Base-by-base conservation (phyloP, 2,888 invertebrate genomes). In the Gymnosoma rotundatum region DNA sequence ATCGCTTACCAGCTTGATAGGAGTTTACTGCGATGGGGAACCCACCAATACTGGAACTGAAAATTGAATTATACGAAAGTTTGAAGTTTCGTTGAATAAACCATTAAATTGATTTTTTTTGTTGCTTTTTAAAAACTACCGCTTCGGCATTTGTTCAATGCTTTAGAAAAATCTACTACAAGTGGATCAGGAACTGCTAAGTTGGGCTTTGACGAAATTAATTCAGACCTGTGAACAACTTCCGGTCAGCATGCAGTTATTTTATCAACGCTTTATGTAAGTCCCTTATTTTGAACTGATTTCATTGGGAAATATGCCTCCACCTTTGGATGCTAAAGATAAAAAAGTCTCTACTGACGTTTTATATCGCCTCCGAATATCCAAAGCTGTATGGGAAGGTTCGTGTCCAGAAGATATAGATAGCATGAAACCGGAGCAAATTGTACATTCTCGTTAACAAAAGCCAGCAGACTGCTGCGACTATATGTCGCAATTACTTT, bases 21-120 rank as follows among this genome's bases (percentile, higher is more conserved):
- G 48, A 50, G 58, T 78, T 61, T 69, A 52, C 58, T 69, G 45
- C 54, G 54, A 78, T 54, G 78, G 70, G 38, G 48, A 70, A 76
- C 60, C 25, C 25, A 25, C 25, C 25, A 25, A 25, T 25, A 25
- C 25, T 54, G 66, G 61, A 60, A 73, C 45, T 38, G 61, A 73
- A 60, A 73, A 63, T 52, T 48, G 63, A 50, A 50, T 61, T 42
- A 16, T 61, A 50, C 61, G 73, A 61, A 32, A n/a, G 18, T 60
- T 73, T 63, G 48, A 73, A 73, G 21, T 52, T 38, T 21, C 16
- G 32, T 73, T 50, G 50, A 36, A 73, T 20, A 60, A 50, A 21
- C 73, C 61, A 61, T 36, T 73, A 38, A 50, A 61, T 42, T 73
- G 32, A 56, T n/a, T n/a, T n/a, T n/a, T n/a, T 42, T 36, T 67